phyloP scores from a whole-genome alignment of 1,140 invertebrate genomes.

The Ladona fulva region DNA sequence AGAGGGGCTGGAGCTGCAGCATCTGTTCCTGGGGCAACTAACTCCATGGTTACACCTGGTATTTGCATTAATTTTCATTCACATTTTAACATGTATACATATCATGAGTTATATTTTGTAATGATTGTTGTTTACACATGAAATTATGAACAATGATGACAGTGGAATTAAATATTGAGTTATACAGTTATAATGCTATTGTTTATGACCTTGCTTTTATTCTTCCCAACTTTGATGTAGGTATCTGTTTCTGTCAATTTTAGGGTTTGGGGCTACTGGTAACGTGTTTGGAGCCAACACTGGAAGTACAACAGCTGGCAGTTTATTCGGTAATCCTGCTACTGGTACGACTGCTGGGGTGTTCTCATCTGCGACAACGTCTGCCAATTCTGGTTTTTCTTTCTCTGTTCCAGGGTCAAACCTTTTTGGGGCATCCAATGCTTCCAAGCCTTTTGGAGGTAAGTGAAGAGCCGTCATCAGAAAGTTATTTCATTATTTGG shows the following conservation, averaged over 20 bases:
- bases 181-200: too few species aligned
- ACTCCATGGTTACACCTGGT: not conserved
- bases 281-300: not conserved
- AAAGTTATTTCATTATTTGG: too few species aligned
- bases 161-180: too few species aligned
- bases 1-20: slow-evolving; percentile 52
- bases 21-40: not conserved
- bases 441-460: not conserved
- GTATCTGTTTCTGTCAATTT: too few species aligned
- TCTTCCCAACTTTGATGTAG: too few species aligned
- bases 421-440: not conserved
- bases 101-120: too few species aligned
- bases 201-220: not conserved
- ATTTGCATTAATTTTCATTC: too few species aligned
- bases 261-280: not conserved
- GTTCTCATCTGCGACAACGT: not conserved
- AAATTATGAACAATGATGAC: too few species aligned
- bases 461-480: too few species aligned
- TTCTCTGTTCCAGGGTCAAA: slow-evolving; percentile 3
- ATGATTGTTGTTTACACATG: too few species aligned
- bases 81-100: too few species aligned
- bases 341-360: not conserved
- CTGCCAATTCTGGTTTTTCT: not conserved
- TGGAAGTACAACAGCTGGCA: not conserved
- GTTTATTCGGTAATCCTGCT: not conserved